Percentiles rank a stretch among this genome's conserved stretches.
These are phyloP conservation scores for Semnornis frantzii DNA, from an alignment of 2,113 vertebrate species.

Conservation along the genomic window DNA sequence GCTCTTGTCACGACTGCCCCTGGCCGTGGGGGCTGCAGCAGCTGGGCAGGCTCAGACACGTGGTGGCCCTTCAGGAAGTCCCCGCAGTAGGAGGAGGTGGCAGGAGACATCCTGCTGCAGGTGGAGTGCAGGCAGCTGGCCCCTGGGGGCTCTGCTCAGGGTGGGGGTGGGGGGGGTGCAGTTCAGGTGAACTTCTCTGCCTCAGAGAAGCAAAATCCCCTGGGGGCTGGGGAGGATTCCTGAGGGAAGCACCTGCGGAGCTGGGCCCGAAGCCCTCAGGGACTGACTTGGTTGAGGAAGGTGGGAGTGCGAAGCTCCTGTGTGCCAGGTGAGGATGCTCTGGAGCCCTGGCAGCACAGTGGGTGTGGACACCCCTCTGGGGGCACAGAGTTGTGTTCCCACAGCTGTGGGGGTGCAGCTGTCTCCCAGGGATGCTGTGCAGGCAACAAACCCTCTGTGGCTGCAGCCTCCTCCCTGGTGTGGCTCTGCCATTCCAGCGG, in stretches of 20 bases:
- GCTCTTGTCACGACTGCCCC: not conserved
- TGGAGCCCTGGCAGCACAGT: fast-evolving
- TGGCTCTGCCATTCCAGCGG: fast-evolving
- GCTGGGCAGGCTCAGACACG: not conserved
- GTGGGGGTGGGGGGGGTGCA: too few relatives aligned
- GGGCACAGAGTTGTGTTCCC: not conserved
- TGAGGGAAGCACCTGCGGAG: fast-evolving
- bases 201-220: not conserved
- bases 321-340: not conserved
- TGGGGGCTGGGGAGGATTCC: fast-evolving
- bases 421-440: not conserved
- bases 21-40: not conserved
- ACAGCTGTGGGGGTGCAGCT: fast-evolving
- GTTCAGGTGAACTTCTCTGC: not conserved
- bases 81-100: not conserved
- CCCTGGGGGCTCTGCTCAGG: too few relatives aligned
- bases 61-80: not conserved
- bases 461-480: fast-evolving
- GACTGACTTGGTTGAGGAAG: not conserved
- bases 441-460: not conserved
- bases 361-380: not conserved
- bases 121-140: fast-evolving
- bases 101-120: not conserved
- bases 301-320: fast-evolving
- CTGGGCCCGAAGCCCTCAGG: fast-evolving